Evolutionary conservation across 2,797 vertebrate species (phyloP).

Genomic region (Chiloscyllium punctatum): DNA sequence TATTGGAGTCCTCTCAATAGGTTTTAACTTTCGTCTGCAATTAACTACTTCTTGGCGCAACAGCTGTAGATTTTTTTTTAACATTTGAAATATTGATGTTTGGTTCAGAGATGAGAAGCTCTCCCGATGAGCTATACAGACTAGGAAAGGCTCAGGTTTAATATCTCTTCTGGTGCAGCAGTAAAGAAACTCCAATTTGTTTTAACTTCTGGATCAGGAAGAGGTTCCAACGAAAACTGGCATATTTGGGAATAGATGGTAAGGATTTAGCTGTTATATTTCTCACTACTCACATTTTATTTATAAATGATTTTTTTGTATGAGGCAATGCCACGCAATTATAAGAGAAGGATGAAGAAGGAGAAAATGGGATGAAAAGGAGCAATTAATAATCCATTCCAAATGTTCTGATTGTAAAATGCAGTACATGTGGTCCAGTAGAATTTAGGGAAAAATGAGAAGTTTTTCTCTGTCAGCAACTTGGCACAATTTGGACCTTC

Average conservation of each 20-base stretch:
- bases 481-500: not conserved
- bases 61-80: not conserved
- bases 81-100: not conserved
- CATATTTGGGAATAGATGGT: not conserved
- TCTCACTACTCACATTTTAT: not conserved
- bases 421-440: not conserved
- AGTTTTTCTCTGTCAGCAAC: not conserved
- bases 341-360: not conserved
- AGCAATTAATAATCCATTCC: not conserved
- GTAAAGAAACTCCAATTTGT: not conserved
- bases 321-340: not conserved
- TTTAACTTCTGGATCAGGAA: not conserved
- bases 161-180: not conserved
- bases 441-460: not conserved
- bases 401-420: not conserved
- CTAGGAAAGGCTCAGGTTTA: not conserved
- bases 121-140: not conserved
- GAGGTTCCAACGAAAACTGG: not conserved
- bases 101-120: not conserved
- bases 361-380: not conserved
- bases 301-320: not conserved
- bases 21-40: not conserved
- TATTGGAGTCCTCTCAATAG: not conserved
- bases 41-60: not conserved
- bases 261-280: not conserved